These are phyloP conservation scores for Schizotus pectinicornis DNA, from an alignment of 2,888 invertebrate species.

Conservation along the genomic window DNA sequence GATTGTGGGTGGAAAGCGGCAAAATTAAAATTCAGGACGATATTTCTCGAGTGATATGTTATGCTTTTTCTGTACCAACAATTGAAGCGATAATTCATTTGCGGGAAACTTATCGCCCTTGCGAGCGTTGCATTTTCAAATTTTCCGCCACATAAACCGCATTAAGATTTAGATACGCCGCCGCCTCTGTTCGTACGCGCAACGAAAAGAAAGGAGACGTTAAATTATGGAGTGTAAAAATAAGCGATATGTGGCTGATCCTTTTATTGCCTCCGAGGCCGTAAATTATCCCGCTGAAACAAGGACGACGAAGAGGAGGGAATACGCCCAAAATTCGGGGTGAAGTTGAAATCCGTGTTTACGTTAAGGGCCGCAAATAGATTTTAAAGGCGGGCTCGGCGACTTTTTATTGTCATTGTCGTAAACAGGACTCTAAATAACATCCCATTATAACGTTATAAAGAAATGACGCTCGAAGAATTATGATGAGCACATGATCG, in stretches of 20 bases:
- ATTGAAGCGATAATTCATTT: constrained; percentile 46
- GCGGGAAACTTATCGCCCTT: constrained; percentile 41
- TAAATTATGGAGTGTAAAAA: constrained; percentile 57
- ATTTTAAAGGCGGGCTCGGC: constrained; percentile 13
- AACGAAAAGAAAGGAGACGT: constrained; percentile 45
- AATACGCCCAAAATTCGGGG: constrained; percentile 36
- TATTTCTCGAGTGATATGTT: constrained; percentile 33
- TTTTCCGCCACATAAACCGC: constrained; percentile 54
- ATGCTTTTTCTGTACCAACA: constrained; percentile 28
- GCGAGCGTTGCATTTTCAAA: constrained; percentile 51
- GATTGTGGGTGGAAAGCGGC: neutral
- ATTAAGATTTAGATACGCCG: constrained; percentile 51
- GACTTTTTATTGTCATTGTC: constrained; percentile 5
- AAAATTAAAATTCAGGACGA: constrained; percentile 30
- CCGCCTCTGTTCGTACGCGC: constrained; percentile 34
- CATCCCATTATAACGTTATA: constrained; percentile 2
- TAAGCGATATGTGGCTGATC: constrained; percentile 57
- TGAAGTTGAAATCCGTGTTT: constrained; percentile 20
- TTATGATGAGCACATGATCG: constrained; percentile 24
- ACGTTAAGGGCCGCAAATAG: constrained; percentile 13
- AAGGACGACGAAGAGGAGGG: constrained; percentile 41
- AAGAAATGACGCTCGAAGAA: constrained; percentile 7
- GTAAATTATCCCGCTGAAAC: constrained; percentile 51
- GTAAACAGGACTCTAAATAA: constrained; percentile 7
- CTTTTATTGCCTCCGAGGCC: constrained; percentile 51